Percentiles rank a stretch among this genome's conserved stretches.
phyloP scores from a whole-genome alignment of 30 jellyfish, hydroid and myxozoan genomes.

The Sanderia malayensis region DNA sequence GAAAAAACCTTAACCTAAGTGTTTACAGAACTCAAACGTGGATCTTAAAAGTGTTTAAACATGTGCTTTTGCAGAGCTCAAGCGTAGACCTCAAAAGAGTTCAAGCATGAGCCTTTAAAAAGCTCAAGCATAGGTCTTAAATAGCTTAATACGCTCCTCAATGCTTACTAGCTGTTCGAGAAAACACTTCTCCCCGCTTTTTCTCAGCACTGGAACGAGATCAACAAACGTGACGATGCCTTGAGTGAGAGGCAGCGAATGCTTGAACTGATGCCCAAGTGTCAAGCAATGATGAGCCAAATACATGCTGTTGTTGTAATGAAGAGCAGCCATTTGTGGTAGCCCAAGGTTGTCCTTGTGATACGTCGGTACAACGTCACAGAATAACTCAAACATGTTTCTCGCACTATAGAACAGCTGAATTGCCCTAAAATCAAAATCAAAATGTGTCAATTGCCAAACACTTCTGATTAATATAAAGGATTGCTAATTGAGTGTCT shows the following conservation, averaged over 20 bases:
- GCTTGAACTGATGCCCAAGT: slow-evolving; percentile 93
- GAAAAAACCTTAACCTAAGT: too few species aligned
- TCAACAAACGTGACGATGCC: slow-evolving; percentile 86
- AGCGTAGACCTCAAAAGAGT: too few species aligned
- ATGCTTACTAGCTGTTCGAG: slow-evolving; percentile 83
- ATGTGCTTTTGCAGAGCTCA: too few species aligned
- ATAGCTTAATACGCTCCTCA: too few species aligned
- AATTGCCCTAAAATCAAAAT: slow-evolving; percentile 58
- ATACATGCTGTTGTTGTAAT: slow-evolving; percentile 89
- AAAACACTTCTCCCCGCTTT: slow-evolving; percentile 79
- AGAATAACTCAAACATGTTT: slow-evolving; percentile 70
- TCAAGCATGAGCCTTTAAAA: too few species aligned
- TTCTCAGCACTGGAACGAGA: slow-evolving; percentile 84
- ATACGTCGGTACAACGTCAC: slow-evolving; percentile 85
- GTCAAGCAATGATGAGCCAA: slow-evolving; percentile 96
- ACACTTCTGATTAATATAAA: too few species aligned
- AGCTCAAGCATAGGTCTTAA: too few species aligned
- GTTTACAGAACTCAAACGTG: too few species aligned
- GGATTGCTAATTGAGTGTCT: too few species aligned
- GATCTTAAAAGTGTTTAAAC: too few species aligned
- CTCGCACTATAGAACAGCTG: slow-evolving; percentile 81
- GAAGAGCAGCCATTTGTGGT: slow-evolving; percentile 96
- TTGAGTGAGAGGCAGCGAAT: slow-evolving; percentile 47
- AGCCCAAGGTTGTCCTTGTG: slow-evolving; percentile 85
- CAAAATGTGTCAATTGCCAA: too few species aligned